Evolutionary conservation across 2,113 vertebrate species (phyloP), one percentile per base, ranked within the genome.

Genomic region (Nesogale talazaci): DNA sequence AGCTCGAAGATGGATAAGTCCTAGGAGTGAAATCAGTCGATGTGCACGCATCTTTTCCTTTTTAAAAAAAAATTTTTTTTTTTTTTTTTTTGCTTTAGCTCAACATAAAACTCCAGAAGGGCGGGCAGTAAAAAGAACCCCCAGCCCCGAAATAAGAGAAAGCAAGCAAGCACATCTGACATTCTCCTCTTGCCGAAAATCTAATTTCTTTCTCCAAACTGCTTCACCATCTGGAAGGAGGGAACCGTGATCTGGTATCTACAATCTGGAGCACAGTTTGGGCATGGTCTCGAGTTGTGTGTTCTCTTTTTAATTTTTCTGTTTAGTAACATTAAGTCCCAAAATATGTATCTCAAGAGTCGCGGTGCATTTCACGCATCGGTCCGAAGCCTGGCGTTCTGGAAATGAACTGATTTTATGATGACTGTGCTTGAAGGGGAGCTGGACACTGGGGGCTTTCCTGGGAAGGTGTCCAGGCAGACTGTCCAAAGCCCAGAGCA

Each of bases 381-480:
- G 86, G 92, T 23, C 95, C 42, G 79, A 83, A 95, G 86, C 91
- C 78, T 76, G 89, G 78, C 14, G 65, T 79, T 69, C 40, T 29
- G 17, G 69, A 96, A 95, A 95, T 87, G 63, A 96, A 92, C 94
- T 82, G 79, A 85, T 83, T 90, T 92, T 91, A 65, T 90, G 87
- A 92, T 69, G 61, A 86, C 90, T 93, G 89, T 79, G 85, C 82
- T 93, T 86, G 87, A 93, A 74, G 42, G 70, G 38, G 52, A 27
- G n/a, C 52, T 94, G 65, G 29, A 85, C 83, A 95, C 75, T 77
- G 93, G 95, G 46, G 94, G 92, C 25, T 65, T 88, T 93, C 95
- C 63, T 36, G 19, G 89, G 86, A 79, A 90, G 89, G 67, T 83
- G 23, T 95, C 97, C 63, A 96, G 91, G 67, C n/a, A 52, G 76